These are phyloP conservation scores for Hystrix brachyura DNA, from an alignment of 2,113 vertebrate species.

Conservation along the genomic window DNA sequence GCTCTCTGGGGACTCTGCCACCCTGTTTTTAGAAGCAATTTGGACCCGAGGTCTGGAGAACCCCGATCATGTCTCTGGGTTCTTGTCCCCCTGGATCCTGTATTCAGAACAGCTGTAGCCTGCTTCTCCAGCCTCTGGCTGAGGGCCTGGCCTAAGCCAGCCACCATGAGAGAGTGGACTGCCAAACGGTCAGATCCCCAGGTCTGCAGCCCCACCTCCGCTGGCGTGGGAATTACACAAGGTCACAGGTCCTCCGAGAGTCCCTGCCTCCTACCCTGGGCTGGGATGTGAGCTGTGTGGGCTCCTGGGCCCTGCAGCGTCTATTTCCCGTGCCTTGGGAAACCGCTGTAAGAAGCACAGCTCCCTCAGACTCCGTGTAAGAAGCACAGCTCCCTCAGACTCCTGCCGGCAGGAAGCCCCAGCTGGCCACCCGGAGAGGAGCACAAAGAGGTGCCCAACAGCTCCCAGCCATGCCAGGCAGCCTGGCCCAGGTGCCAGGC, in stretches of 20 bases:
- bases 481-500: neutral
- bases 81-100: neutral
- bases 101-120: no score
- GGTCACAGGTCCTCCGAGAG: neutral
- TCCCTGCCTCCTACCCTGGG: neutral
- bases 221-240: neutral
- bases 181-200: neutral
- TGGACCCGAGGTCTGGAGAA: neutral
- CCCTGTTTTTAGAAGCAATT: neutral
- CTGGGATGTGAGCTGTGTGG: neutral
- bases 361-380: rapidly evolving
- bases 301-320: neutral
- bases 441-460: rapidly evolving
- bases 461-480: neutral
- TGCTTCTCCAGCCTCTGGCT: neutral
- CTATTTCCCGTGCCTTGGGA: neutral
- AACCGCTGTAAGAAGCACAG: neutral
- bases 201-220: neutral
- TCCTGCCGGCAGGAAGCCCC: neutral
- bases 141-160: neutral
- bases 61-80: neutral
- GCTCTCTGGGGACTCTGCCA: neutral
- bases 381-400: neutral
- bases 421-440: neutral
- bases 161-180: neutral